Conservation (phyloP, 2,113 vertebrate genomes). For the Oncorhynchus nerka region DNA sequence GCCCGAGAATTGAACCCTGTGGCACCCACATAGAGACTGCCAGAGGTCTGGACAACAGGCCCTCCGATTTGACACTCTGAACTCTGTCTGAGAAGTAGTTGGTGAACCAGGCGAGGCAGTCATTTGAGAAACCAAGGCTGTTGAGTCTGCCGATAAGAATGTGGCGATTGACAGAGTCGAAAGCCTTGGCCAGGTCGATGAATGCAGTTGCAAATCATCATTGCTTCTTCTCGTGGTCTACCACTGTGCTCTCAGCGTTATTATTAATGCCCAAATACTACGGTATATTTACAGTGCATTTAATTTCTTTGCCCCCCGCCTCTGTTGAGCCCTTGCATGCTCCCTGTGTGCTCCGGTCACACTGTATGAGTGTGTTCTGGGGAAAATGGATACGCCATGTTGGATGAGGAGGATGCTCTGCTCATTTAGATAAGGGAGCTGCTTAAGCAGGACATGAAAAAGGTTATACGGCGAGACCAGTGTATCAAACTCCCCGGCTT, state of each 20-base stretch:
- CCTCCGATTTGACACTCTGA: too few species aligned
- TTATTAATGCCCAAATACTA: constrained; percentile 35
- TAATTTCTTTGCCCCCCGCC: background rate
- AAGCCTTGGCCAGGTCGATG: too few species aligned
- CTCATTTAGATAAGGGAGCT: constrained; percentile 72
- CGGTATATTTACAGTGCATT: constrained; percentile 35
- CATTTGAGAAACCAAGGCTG: too few species aligned
- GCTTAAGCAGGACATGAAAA: constrained; percentile 60
- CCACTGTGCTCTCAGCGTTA: background rate
- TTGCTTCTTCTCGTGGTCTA: background rate
- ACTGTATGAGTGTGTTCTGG: background rate
- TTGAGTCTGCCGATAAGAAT: too few species aligned
- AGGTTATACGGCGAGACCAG: constrained; percentile 24
- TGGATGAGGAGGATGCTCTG: constrained; percentile 39
- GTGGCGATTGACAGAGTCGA: too few species aligned
- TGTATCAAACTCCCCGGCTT: constrained; percentile 39
- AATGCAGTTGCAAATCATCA: constrained; percentile 31
- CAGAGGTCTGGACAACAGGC: too few species aligned
- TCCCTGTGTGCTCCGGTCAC: background rate
- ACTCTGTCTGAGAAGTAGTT: too few species aligned
- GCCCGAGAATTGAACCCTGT: too few species aligned
- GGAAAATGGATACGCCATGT: constrained; percentile 26
- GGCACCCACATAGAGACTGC: too few species aligned
- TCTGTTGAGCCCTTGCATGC: background rate
- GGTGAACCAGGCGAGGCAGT: too few species aligned